Evolutionary conservation across 1,140 invertebrate genomes (phyloP), one percentile per base, ranked within the genome.

Genomic region (Phymastichus coffea): DNA sequence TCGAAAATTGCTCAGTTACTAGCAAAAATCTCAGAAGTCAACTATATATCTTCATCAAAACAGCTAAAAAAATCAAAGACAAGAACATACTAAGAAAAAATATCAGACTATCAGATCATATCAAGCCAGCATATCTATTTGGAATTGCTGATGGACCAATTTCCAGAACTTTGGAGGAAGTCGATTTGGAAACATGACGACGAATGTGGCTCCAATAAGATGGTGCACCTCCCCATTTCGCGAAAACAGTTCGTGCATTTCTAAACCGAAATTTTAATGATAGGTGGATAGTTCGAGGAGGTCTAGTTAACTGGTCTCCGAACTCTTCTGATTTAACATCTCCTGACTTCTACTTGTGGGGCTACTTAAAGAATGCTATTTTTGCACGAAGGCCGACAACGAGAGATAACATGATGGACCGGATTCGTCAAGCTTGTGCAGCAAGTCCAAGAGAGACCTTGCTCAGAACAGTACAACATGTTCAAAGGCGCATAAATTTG

Each of bases 281-380:
- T 20, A 19, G 19, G 10, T 22, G 8, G 9, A 30, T 46, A 1
- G 25, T 2, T 35, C 1, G 15, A 44, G n/a, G n/a, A n/a, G n/a
- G n/a, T n/a, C n/a, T n/a, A n/a, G n/a, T n/a, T n/a, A n/a, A n/a
- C n/a, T n/a, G 25, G 17, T 59, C 35, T 8, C 63, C 17, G n/a
- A n/a, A n/a, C n/a, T n/a, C n/a, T n/a, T n/a, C n/a, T n/a, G n/a
- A 70, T 65, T 37, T 66, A 19, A 68, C 64, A 40, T 48, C 60
- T 43, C 57, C 49, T 22, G 62, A 67, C 62, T 67, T 65, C 61
- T 71, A 66, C 55, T 66, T 66, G 51, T 67, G 63, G 66, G 56
- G 59, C 25, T 56, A 65, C 28, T 52, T 67, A 26, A 67, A 68
- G 65, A 51, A 48, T 30, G 15, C 9, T n/a, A 15, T 48, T 48